phyloP scores from a whole-genome alignment of 2,797 vertebrate species.

The Enteromius thamalakanensis region DNA sequence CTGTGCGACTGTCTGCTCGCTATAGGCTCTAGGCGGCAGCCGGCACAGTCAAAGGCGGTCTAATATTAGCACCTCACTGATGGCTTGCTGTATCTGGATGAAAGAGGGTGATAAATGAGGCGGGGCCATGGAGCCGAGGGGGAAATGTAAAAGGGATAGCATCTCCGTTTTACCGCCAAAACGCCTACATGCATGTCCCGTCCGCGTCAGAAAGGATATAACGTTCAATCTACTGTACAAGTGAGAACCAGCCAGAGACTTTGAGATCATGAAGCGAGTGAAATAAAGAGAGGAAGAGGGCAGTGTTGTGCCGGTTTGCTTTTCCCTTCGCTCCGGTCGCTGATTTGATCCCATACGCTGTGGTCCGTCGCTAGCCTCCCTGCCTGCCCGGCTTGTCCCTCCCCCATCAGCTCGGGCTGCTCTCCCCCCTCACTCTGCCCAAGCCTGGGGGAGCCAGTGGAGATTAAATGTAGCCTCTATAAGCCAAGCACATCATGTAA shows the following conservation, averaged over 20 bases:
- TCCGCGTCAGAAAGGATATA: neutral
- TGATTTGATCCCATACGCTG: conserved; percentile 85
- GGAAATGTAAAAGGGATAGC: conserved; percentile 58
- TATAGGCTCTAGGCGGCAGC: conserved; percentile 55
- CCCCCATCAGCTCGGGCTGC: conserved; percentile 71
- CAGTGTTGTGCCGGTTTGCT: conserved; percentile 84
- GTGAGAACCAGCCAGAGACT: conserved; percentile 62
- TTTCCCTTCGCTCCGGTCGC: conserved; percentile 78
- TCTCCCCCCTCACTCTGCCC: conserved; percentile 76
- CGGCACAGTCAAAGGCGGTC: conserved; percentile 63
- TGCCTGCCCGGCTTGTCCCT: conserved; percentile 70
- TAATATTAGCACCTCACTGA: conserved; percentile 76
- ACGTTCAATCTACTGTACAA: conserved; percentile 33
- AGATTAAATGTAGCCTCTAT: conserved; percentile 97
- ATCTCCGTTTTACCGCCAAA: conserved; percentile 35
- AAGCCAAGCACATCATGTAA: conserved; percentile 92
- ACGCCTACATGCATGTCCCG: neutral
- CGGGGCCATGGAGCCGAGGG: conserved; percentile 8
- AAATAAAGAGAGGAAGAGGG: conserved; percentile 82
- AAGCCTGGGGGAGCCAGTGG: conserved; percentile 90
- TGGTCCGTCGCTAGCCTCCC: conserved; percentile 87
- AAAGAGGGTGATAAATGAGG: conserved; percentile 76
- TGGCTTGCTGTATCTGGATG: conserved; percentile 74
- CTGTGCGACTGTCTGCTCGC: conserved; percentile 55
- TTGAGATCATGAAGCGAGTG: conserved; percentile 40